Evolutionary conservation across 2,113 vertebrate species (phyloP), one percentile per base, ranked within the genome.

Genomic region (Ascaphus truei): DNA sequence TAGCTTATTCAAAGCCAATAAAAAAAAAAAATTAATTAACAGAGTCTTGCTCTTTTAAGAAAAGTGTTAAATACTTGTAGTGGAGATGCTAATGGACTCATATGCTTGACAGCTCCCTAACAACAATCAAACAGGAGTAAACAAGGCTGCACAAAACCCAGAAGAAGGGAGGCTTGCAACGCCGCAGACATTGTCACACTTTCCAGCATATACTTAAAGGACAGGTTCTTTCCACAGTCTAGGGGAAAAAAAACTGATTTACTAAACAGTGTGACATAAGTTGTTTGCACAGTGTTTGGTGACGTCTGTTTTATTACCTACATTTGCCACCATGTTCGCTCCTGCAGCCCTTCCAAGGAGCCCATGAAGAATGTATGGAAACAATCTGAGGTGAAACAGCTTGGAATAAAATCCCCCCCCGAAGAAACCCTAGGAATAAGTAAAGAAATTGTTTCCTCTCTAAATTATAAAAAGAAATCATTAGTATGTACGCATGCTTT

Each of bases 261-360:
- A 82, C 81, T 79, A 84, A 84, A 85, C 75, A 81, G 7, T 1
- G 72, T 86, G 85, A 86, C 63, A 72, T 86, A 76, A 85, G 77
- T 76, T 85, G 85, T 86, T 86, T 86, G 82, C 79, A 83, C n/a
- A 86, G 78, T 71, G 39, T 77, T 74, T 0, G 5, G 77, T 81
- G 81, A 82, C 76, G 2, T 78, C 66, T 72, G 22, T 79, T 83
- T 85, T 83, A 85, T 81, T 78, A 68, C 80, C 76, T 76, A 63
- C 39, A 68, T 57, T 79, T 80, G 78, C 81, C 80, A 81, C 81
- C 80, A 71, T 71, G 81, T 34, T 64, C 62, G 81, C 79, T 81
- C 75, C 77, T 82, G 75, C 75, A 82, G 77, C 75, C 80, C 79
- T 79, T 82, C 79, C 81, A 85, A 63, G 20, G 2, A 71, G 63